Conservation (phyloP, 2,113 vertebrate species). For the Strigops habroptila region DNA sequence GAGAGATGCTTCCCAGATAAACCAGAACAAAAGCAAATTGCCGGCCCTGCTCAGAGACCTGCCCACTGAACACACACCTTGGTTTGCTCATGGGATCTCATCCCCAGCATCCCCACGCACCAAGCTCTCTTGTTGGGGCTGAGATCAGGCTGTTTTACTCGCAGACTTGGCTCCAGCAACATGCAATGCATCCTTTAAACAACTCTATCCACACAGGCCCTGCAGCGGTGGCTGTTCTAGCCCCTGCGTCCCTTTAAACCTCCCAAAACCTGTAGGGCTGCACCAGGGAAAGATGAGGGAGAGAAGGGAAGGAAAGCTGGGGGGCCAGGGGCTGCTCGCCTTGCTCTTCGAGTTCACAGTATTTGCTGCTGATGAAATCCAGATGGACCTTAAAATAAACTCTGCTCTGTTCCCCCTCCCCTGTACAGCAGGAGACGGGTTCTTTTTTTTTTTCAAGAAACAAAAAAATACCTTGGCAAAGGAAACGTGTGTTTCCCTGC, state of each 20-base stretch:
- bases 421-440: background rate
- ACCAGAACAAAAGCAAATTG: accelerated
- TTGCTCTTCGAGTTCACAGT: background rate
- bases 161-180: accelerated
- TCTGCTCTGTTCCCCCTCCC: background rate
- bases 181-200: background rate
- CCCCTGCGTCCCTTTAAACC: background rate
- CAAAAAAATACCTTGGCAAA: background rate
- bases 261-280: background rate
- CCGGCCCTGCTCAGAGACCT: background rate
- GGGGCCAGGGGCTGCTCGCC: background rate
- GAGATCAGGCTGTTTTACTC: background rate
- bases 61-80: accelerated
- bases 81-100: accelerated
- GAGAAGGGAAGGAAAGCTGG: background rate
- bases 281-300: background rate
- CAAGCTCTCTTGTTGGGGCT: accelerated
- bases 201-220: background rate
- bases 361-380: conserved; percentile 49
- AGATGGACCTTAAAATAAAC: conserved; percentile 50
- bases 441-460: background rate
- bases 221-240: accelerated
- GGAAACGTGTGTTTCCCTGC: background rate
- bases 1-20: background rate
- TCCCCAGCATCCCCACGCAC: accelerated